Evolutionary conservation across 2,888 invertebrate species (phyloP), one percentile per base, ranked within the genome.

Genomic region (Idaea biselata): DNA sequence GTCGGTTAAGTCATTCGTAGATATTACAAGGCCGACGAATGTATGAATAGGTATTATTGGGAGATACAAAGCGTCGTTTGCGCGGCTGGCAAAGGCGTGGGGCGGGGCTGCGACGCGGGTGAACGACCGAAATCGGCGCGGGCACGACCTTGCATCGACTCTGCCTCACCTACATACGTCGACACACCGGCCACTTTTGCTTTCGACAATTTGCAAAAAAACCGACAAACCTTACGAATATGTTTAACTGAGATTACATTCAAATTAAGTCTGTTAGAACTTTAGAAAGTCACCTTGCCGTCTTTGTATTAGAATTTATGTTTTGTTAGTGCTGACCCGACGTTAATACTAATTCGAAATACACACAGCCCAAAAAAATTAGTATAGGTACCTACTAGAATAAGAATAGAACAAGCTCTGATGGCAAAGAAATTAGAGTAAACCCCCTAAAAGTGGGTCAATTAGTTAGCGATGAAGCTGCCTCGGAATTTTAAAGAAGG

Each of bases 81-180:
- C 56, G 44, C 44, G 8, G 44, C 44, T 44, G 44, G 44, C 11
- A 44, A 8, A 14, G 44, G 44, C 44, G 44, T 11, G 44, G 44
- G 44, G 44, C 44, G 44, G 44, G 44, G 44, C 44, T 16, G 5
- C 55, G 17, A n/a, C 82, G 76, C 83, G 86, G 91, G 88, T 90
- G 87, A 84, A 85, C 83, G 93, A 80, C 93, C 93, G 88, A 82
- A 88, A 86, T 89, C 87, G 91, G 89, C 91, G 86, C 89, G 88
- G 84, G 86, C 88, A 87, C 90, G 93, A 91, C 93, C 91, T 88
- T 91, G 93, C 88, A 80, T 76, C 86, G 83, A 71, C 81, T 82
- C 83, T 78, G 84, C 81, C 87, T 91, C 89, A 91, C 91, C 91
- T 91, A 91, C 91, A 90, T 90, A 89, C 89, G 84, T 73, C 83